Evolutionary conservation across 2,797 vertebrate species (phyloP), one percentile per base, ranked within the genome.

Genomic region (Semaprochilodus insignis): DNA sequence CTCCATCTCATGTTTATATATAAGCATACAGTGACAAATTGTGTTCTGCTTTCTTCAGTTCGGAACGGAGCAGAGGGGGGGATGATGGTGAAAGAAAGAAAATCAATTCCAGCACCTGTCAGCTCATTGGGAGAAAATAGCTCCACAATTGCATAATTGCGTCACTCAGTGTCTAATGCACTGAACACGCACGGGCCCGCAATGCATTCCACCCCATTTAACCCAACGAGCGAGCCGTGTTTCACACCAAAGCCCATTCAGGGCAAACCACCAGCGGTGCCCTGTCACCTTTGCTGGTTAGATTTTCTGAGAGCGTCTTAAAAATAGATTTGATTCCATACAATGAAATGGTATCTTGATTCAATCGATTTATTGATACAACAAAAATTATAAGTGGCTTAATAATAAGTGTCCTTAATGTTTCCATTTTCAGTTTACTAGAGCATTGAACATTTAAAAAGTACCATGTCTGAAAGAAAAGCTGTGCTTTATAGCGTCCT

Each of bases 221-320:
- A 85, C 85, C 74, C 48, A 85, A 78, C 71, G 15, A 85, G 67
- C 40, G 57, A 82, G 59, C 72, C 69, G 66, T 77, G 81, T 54
- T 77, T 76, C 77, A 80, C 66, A 76, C 73, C 77, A 69, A 57
- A 76, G 36, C 51, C 48, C 31, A 59, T 85, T 77, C 70, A 79
- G 54, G 65, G 59, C 85, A 74, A 80, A 72, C 69, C 65, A 71
- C 25, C 59, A 59, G 60, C 83, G 59, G 77, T n/a, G 69, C 40
- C 60, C 25, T 19, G 23, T 75, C 15, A 15, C 55, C 34, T 31
- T 52, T 62, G 4, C 19, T 23, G 3, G 95, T 94, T 96, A 95
- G 94, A 25, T 77, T 36, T 69, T 77, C 27, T 44, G 57, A 77
- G 44, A 48, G 11, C 44, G 1, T 48, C 44, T 48, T 13, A 48